Percentiles rank a stretch among this genome's conserved stretches.
Evolutionary conservation across 2,113 vertebrate genomes (phyloP).

Genomic region (Neodon shergylaensis): DNA sequence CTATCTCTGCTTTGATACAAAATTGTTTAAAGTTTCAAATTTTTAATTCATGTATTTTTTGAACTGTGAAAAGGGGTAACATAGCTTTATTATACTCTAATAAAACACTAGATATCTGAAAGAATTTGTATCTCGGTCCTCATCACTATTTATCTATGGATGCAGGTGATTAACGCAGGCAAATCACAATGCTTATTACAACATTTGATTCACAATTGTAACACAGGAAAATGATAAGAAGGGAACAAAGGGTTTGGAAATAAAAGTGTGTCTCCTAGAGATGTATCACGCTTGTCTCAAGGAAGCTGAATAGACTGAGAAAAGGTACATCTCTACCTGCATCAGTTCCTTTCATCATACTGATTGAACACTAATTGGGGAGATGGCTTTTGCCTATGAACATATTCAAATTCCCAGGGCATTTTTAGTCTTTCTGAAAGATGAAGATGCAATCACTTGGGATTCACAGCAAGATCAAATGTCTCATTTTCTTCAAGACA

Average conservation of each 20-base stretch:
- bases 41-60: slow-evolving; percentile 21
- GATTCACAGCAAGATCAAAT: slow-evolving; percentile 28
- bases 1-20: not conserved
- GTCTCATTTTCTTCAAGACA: not conserved
- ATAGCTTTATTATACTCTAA: not conserved
- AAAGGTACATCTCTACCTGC: not conserved
- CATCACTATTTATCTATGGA: not conserved
- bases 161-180: not conserved
- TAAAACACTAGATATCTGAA: not conserved
- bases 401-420: not conserved
- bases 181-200: not conserved
- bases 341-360: not conserved
- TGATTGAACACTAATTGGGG: not conserved
- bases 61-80: not conserved
- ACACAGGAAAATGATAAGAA: not conserved
- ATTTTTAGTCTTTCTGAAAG: not conserved
- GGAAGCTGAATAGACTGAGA: not conserved
- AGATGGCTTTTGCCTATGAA: not conserved
- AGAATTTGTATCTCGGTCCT: not conserved
- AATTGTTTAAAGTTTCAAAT: not conserved
- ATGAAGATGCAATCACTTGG: not conserved
- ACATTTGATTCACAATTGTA: not conserved
- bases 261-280: not conserved
- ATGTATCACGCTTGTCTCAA: not conserved
- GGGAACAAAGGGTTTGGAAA: not conserved